Conservation (phyloP, 2,888 invertebrate genomes). For the Synanthedon myopaeformis region DNA sequence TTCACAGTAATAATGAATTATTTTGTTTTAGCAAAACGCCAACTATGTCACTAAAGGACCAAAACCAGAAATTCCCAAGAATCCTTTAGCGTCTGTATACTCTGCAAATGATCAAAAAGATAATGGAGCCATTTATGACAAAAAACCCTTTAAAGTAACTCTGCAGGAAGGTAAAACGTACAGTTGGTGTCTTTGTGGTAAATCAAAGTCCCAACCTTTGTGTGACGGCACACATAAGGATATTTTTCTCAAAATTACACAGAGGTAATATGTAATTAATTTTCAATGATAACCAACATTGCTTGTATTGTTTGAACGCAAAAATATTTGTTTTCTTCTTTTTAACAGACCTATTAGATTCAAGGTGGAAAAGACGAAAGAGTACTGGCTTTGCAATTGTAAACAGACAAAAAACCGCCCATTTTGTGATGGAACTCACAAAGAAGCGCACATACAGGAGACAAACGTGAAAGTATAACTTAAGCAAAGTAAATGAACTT, state of each 20-base stretch:
- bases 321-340: not conserved
- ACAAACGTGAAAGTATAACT: conserved; percentile 31
- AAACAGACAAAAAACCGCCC: conserved; percentile 94
- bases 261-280: conserved; percentile 56
- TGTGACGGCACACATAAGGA: conserved; percentile 94
- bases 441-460: conserved; percentile 77
- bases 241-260: conserved; percentile 77
- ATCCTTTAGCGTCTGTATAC: conserved; percentile 71
- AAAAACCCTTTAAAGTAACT: conserved; percentile 85
- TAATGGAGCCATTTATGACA: conserved; percentile 87
- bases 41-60: conserved; percentile 47
- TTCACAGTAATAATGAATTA: not conserved
- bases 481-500: not conserved
- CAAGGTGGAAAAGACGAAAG: conserved; percentile 85
- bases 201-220: conserved; percentile 90
- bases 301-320: not conserved
- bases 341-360: conserved; percentile 80
- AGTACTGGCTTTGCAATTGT: conserved; percentile 98
- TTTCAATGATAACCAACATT: too few species aligned
- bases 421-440: conserved; percentile 97
- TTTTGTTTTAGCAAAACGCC: conserved; percentile 16
- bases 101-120: conserved; percentile 73
- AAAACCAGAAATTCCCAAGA: conserved; percentile 75
- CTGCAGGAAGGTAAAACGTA: conserved; percentile 83
- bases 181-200: conserved; percentile 95